Base-by-base conservation (phyloP, 2,888 invertebrate species). In the Cyrtodaria siliqua region DNA sequence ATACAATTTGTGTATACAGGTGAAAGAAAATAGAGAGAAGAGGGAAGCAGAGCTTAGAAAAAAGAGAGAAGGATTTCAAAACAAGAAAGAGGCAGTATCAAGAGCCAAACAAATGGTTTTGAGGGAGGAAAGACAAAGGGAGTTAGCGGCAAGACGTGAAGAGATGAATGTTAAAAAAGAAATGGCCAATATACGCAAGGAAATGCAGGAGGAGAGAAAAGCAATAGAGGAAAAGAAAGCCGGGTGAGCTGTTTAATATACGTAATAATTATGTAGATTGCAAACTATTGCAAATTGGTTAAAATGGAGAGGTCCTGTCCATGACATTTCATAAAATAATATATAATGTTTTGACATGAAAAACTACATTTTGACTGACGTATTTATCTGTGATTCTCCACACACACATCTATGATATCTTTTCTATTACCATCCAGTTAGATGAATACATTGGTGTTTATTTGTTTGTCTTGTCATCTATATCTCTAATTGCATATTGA, bases 11-110 rank as follows among this genome's bases (percentile, higher is more conserved):
- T 12, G 18, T 26, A 29, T 26, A 18, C 2, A 91, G 89, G 92
- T 92, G 47, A 92, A 89, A 72, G 91, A 91, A 72, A 92, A 92
- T 71, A 79, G 92, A 23, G 89, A 91, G 72, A 91, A 89, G 59
- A 70, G 91, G 57, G 83, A 89, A 60, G 78, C 77, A 38, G 90
- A 91, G 27, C 56, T 89, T 40, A 82, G 87, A 29, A 82, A 72
- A 52, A 85, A 70, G 64, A 74, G 80, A 26, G 77, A 79, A 62
- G 88, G 88, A 29, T 77, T 79, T 24, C 87, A 88, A 57, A 73
- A 85, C 12, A 88, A 86, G 79, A 92, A 92, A 79, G 91, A 92
- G 42, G 89, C 90, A 0, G 82, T 86, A 20, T 77, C 84, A 9
- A 70, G 86, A 40, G 92, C 92, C 0, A 89, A 88, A 73, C 88